These are phyloP conservation scores for Drosophila aldrichi DNA, from an alignment of 2,888 invertebrate species.

Conservation along the genomic window DNA sequence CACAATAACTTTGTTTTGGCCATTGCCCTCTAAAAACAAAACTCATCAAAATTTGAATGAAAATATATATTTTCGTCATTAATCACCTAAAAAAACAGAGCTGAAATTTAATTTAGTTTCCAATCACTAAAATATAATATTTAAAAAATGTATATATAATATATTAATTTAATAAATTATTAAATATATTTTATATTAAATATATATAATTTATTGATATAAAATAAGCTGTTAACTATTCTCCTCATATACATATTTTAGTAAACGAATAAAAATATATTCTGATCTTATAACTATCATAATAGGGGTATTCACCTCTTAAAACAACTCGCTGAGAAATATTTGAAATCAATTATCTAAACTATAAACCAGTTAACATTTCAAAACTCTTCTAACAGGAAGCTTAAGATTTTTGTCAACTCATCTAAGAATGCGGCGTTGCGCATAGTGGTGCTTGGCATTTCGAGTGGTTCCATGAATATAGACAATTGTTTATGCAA, in stretches of 20 bases:
- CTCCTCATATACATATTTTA: not conserved
- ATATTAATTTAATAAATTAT: no score
- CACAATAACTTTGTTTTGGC: not conserved
- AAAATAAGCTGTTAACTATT: not conserved
- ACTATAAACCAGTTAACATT: not conserved
- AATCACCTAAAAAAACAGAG: no score
- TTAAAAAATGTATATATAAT: no score
- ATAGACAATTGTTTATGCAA: slow-evolving; percentile 17
- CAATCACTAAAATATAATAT: no score
- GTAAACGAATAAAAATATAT: not conserved
- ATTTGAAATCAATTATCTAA: not conserved
- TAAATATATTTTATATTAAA: no score
- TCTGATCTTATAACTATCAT: no score
- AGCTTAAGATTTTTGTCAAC: slow-evolving; percentile 6
- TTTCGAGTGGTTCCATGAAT: slow-evolving; percentile 10
- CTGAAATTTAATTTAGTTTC: no score
- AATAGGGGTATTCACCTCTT: not conserved
- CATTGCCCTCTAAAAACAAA: not conserved
- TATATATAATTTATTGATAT: no score
- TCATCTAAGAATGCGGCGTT: not conserved
- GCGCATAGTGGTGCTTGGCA: not conserved
- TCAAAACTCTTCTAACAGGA: slow-evolving; percentile 1
- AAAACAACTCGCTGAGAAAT: not conserved
- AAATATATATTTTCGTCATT: no score
- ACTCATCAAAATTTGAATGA: not conserved